phyloP scores from a whole-genome alignment of 2,113 vertebrate genomes.

The Eolophus roseicapilla region DNA sequence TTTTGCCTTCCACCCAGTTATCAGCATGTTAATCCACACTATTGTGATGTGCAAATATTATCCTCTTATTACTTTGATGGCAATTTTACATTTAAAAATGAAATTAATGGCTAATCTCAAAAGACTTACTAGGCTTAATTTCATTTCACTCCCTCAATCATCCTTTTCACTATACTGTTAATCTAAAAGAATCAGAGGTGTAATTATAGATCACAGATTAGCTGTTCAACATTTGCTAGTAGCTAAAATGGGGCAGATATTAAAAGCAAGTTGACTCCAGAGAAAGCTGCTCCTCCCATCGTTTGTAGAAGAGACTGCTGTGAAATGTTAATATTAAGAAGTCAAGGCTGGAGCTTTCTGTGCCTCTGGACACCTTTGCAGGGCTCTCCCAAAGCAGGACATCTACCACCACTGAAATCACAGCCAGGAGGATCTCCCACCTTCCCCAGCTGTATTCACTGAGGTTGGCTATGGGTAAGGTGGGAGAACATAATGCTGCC shows the following conservation, averaged over 20 bases:
- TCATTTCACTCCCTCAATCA: constrained; percentile 50
- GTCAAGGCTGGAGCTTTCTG: not conserved
- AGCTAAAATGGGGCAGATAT: not conserved
- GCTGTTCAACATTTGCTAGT: not conserved
- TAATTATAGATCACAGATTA: constrained; percentile 48
- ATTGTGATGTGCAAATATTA: constrained; percentile 23
- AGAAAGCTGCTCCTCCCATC: not conserved
- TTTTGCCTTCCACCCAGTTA: constrained; percentile 17
- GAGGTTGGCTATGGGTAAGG: not conserved
- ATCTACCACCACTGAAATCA: not conserved
- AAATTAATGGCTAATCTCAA: constrained; percentile 72
- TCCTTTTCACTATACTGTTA: constrained; percentile 31
- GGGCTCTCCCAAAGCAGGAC: not conserved
- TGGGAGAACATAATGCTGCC: not conserved
- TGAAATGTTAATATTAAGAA: not conserved
- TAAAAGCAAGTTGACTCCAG: not conserved
- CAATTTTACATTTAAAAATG: constrained; percentile 62
- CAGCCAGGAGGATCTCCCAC: not conserved
- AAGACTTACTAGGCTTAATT: constrained; percentile 64
- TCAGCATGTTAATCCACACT: constrained; percentile 6
- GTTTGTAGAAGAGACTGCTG: not conserved
- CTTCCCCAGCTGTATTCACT: not conserved
- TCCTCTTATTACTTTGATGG: constrained; percentile 54
- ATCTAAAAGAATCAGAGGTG: constrained; percentile 35
- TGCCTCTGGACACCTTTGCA: not conserved